Evolutionary conservation across 2,113 vertebrate genomes (phyloP).

Genomic region (Pachyramphus minor): DNA sequence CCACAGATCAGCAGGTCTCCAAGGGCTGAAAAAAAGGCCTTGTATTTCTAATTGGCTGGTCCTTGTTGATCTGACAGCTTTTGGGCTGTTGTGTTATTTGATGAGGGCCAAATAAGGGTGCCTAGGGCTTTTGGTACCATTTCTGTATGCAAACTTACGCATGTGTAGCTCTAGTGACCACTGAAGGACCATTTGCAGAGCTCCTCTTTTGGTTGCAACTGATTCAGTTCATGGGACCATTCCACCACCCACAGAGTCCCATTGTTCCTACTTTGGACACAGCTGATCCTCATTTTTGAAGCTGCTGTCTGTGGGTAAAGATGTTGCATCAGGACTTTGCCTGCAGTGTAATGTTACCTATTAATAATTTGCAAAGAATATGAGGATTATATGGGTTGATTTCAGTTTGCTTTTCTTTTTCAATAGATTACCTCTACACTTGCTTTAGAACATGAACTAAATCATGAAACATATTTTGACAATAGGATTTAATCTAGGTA

Average conservation of each 20-base stretch:
- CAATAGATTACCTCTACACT: not conserved
- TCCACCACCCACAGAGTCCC: not conserved
- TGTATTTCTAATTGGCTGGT: not conserved
- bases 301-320: not conserved
- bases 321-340: not conserved
- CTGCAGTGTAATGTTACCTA: not conserved
- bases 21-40: not conserved
- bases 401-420: not conserved
- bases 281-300: not conserved
- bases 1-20: not conserved
- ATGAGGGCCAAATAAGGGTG: rapidly evolving
- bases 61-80: not conserved
- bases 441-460: not conserved
- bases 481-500: not conserved
- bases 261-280: not conserved
- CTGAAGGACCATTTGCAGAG: not conserved
- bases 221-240: not conserved
- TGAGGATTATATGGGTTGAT: not conserved
- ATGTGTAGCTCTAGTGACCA: not conserved
- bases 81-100: not conserved
- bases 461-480: not conserved
- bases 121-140: not conserved
- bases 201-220: not conserved
- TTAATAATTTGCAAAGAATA: not conserved
- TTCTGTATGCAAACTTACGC: not conserved